Evolutionary conservation across 2,113 vertebrate species (phyloP), one percentile per base, ranked within the genome.

Genomic region (Bujurquina vittata): DNA sequence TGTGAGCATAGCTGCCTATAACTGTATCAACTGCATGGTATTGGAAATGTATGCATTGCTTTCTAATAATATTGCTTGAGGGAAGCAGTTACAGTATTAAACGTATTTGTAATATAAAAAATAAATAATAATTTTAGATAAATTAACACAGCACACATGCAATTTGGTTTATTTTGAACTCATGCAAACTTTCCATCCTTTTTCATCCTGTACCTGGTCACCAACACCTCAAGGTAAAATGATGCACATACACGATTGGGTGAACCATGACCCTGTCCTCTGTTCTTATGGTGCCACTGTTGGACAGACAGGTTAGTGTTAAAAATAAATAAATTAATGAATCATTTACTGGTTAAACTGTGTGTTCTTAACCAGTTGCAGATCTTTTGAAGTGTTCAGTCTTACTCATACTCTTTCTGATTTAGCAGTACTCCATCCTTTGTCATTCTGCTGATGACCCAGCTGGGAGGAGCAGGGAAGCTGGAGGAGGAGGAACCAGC

Each of bases 241-340:
- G 4, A 46, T 22, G 23, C 12, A 1, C 46, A 22, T 33, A 33
- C 17, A 18, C 59, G 10, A 31, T 10, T 18, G 26, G 40, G 10
- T 69, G 63, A 40, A 69, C 26, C 26, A 69, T 49, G 17, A 69
- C 26, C 40, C 40, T 69, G 46, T 49, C 63, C 63, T 46, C 62
- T 46, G 0, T 5, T 8, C 43, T 46, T 12, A 67, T 46, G 62
- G 37, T 67, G 26, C 37, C 62, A 46, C 62, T 43, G 63, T 23
- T 26, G 63, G 63, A 46, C 22, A 26, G 52, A 40, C 35, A 58
- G 73, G 54, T 75, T 56, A 35, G 73, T 5, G 15, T 58, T 26
- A 17, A 1, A 0, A n/a, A n/a, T n/a, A n/a, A n/a, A 17, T 56
- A 9, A 57, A 43, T 23, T 37, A 6, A 26, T 75, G 40, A 22